Percentiles rank a stretch among this genome's conserved stretches.
Evolutionary conservation across 1,140 invertebrate genomes (phyloP).

Genomic region (Ladona fulva): DNA sequence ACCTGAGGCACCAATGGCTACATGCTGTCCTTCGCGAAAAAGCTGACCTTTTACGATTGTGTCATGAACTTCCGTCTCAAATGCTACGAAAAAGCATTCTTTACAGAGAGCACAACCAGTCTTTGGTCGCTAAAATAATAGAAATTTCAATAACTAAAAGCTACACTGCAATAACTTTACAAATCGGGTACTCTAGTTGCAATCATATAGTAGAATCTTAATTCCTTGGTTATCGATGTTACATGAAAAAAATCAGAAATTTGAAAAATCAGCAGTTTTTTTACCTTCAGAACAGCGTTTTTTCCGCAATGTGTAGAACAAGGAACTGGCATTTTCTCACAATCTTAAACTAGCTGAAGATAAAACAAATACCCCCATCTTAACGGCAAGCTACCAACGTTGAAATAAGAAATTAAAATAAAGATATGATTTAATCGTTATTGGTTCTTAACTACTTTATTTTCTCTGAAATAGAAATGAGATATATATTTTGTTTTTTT

Average conservation of each 20-base stretch:
- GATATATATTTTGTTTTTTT: too few relatives aligned
- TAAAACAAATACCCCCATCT: too few relatives aligned
- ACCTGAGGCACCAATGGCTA: constrained; percentile 94
- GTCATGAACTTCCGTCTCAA: constrained; percentile 94
- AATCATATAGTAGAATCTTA: too few relatives aligned
- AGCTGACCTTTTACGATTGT: constrained; percentile 81
- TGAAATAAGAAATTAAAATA: too few relatives aligned
- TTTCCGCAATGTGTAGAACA: constrained; percentile 62
- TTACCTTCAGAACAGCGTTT: constrained; percentile 61
- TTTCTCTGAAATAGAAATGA: too few relatives aligned
- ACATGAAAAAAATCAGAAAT: too few relatives aligned
- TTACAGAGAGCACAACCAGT: constrained; percentile 88
- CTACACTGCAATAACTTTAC: constrained; percentile 20
- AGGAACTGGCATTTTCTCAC: constrained; percentile 45
- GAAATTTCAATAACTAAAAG: constrained; percentile 21
- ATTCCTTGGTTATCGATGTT: neutral
- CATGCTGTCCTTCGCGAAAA: constrained; percentile 76
- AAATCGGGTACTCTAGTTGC: constrained; percentile 12
- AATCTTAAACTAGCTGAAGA: too few relatives aligned
- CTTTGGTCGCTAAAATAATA: constrained; percentile 61
- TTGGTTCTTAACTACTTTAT: too few relatives aligned
- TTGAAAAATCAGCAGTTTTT: neutral
- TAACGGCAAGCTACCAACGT: too few relatives aligned
- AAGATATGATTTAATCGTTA: too few relatives aligned
- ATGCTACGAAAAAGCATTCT: constrained; percentile 88